A percentile compares a stretch with the other conserved stretches of the same genome.
phyloP scores from a whole-genome alignment of 1,140 invertebrate genomes.

The Neotoxoptera formosana region DNA sequence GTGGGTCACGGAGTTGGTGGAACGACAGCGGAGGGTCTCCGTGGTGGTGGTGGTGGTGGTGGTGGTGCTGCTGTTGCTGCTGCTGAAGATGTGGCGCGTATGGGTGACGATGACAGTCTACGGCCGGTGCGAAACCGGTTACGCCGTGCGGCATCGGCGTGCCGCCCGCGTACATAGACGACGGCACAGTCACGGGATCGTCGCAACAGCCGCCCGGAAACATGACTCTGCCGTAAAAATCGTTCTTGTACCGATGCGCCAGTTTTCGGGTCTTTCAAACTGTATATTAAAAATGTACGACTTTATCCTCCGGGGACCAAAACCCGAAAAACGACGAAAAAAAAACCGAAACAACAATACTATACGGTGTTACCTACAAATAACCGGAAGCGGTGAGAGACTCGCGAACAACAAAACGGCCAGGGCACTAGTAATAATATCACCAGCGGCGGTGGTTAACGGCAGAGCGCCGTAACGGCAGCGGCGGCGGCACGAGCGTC shows the following conservation, averaged over 20 bases:
- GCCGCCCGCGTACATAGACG: background rate
- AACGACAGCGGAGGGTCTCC: background rate
- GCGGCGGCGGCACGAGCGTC: background rate
- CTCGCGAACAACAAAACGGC: background rate
- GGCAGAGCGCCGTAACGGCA: background rate
- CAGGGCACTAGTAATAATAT: background rate
- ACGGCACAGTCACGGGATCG: background rate
- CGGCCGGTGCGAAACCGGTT: background rate
- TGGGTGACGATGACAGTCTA: background rate
- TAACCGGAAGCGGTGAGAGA: background rate
- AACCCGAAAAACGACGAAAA: background rate
- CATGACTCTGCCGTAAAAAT: background rate
- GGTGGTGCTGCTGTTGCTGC: background rate
- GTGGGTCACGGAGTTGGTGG: background rate
- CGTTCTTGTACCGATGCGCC: no score
- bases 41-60: background rate
- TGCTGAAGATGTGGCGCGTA: background rate
- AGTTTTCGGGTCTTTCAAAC: background rate
- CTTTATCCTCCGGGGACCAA: background rate
- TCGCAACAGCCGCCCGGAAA: background rate
- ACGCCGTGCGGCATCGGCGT: background rate
- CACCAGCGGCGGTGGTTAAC: background rate
- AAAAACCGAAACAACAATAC: background rate
- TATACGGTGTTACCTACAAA: background rate
- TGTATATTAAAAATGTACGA: background rate